Evolutionary conservation across 2,113 vertebrate species (phyloP).

Genomic region (Sminthopsis crassicaudata): DNA sequence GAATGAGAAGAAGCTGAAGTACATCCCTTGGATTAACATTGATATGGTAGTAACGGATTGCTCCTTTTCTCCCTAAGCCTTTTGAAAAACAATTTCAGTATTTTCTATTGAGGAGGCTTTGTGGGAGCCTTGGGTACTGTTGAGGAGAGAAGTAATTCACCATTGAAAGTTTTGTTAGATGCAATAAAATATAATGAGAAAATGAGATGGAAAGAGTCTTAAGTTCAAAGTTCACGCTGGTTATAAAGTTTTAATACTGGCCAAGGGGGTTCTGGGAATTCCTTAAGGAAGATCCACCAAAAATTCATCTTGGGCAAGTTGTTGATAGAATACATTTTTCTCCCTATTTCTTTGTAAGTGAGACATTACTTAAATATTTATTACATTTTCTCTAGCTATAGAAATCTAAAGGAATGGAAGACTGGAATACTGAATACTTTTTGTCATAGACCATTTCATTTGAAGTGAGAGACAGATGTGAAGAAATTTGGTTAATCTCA

Average conservation of each 20-base stretch:
- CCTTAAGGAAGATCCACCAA: neutral
- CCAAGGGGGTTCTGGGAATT: conserved; percentile 16
- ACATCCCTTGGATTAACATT: neutral
- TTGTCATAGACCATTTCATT: conserved; percentile 3
- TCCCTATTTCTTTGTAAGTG: neutral
- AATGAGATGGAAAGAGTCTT: conserved; percentile 16
- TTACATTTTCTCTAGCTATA: conserved; percentile 17
- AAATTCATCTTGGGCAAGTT: neutral
- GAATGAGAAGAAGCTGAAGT: conserved; percentile 30
- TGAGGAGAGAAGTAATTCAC: conserved; percentile 61
- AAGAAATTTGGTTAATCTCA: conserved; percentile 30
- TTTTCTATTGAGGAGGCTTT: conserved; percentile 51
- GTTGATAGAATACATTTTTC: conserved; percentile 9
- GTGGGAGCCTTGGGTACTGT: conserved; percentile 24
- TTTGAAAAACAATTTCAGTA: conserved; percentile 54
- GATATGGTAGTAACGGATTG: neutral
- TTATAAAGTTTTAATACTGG: conserved; percentile 47
- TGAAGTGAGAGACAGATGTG: conserved; percentile 8
- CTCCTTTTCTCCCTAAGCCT: neutral
- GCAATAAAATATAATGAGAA: conserved; percentile 76
- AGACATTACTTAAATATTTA: neutral
- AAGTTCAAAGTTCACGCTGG: conserved; percentile 63
- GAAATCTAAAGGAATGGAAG: conserved; percentile 37
- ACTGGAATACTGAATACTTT: conserved; percentile 22
- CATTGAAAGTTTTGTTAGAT: conserved; percentile 59